Conservation (phyloP, 2,888 invertebrate genomes). For the Ormyrus labotus region DNA sequence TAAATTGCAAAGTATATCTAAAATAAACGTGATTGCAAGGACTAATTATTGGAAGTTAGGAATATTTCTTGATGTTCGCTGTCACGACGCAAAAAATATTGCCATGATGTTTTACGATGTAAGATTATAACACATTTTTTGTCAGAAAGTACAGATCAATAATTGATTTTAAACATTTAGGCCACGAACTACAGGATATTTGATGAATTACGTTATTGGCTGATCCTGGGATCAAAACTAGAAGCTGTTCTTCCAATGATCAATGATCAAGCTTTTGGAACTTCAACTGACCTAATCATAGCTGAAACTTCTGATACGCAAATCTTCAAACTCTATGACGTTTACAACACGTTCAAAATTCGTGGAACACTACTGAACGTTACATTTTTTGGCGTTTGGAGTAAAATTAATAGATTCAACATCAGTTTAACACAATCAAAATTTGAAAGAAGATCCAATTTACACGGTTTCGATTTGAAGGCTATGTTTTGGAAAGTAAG, state of each 20-base stretch:
- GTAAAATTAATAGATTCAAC: too few species aligned
- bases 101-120: constrained; percentile 19
- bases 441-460: too few species aligned
- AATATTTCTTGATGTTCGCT: constrained; percentile 22
- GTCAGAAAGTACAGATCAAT: neutral
- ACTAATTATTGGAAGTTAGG: constrained; percentile 6
- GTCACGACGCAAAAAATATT: neutral
- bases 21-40: too few species aligned
- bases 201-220: constrained; percentile 44
- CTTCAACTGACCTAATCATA: constrained; percentile 44
- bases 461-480: too few species aligned
- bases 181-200: constrained; percentile 46
- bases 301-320: neutral
- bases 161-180: constrained; percentile 7
- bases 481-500: too few species aligned
- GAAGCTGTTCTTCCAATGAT: constrained; percentile 1
- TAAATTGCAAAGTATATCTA: too few species aligned
- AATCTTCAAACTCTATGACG: constrained; percentile 10
- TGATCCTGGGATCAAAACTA: constrained; percentile 39
- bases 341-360: constrained; percentile 30
- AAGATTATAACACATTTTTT: neutral
- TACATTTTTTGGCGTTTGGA: too few species aligned
- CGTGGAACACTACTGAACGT: too few species aligned
- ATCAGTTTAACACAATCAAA: too few species aligned
- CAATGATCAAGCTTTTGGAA: constrained; percentile 39